Evolutionary conservation across 2,113 vertebrate genomes (phyloP).

Genomic region (Hucho hucho): DNA sequence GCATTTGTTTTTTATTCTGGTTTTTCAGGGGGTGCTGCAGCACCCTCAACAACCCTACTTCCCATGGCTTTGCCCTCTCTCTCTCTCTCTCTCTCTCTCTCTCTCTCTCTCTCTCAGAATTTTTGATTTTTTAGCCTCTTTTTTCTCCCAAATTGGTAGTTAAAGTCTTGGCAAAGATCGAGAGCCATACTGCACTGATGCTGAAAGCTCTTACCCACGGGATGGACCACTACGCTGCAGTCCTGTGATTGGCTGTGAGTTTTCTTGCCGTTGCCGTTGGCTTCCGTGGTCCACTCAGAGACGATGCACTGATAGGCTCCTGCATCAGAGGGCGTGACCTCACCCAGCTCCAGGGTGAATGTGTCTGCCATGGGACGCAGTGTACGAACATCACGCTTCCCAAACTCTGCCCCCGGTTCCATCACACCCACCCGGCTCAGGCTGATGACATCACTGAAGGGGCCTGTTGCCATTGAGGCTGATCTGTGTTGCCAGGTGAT

Average conservation of each 20-base stretch:
- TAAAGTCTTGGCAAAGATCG: too few species aligned
- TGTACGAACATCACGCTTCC: constrained; percentile 29
- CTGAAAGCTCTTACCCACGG: constrained; percentile 61
- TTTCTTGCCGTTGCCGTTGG: constrained; percentile 42
- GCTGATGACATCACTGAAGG: constrained; percentile 55
- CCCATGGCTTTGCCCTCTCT: too few species aligned
- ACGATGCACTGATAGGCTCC: constrained; percentile 75
- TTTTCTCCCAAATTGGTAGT: too few species aligned
- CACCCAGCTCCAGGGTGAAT: constrained; percentile 76
- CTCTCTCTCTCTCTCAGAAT: background rate
- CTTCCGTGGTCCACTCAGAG: constrained; percentile 55
- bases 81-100: background rate
- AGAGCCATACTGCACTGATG: too few species aligned
- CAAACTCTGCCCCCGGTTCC: constrained; percentile 43
- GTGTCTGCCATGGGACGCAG: constrained; percentile 45
- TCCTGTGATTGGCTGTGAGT: constrained; percentile 51
- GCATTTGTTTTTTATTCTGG: too few species aligned
- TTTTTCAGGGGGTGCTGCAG: too few species aligned
- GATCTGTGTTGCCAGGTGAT: constrained; percentile 77
- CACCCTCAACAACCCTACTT: too few species aligned
- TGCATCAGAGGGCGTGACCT: constrained; percentile 36
- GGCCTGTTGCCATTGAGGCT: rapidly evolving
- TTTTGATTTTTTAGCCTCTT: too few species aligned
- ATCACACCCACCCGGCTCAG: constrained; percentile 68
- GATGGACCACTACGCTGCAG: constrained; percentile 55